These are phyloP conservation scores for Macrocentrus cingulum DNA, from an alignment of 1,140 invertebrate species.

Conservation along the genomic window DNA sequence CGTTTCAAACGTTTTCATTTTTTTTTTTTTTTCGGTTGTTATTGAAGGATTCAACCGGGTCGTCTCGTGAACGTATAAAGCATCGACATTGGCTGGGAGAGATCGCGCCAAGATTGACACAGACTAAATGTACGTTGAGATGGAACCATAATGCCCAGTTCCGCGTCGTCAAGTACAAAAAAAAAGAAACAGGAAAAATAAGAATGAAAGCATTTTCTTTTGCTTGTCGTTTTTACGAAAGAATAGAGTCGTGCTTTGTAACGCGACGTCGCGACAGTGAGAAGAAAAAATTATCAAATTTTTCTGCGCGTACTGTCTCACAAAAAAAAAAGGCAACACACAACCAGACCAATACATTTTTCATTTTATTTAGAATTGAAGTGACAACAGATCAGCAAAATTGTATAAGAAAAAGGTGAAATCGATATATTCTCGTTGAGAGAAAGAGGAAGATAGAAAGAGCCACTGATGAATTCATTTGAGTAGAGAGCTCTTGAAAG, in stretches of 20 bases:
- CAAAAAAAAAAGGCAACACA: too few relatives aligned
- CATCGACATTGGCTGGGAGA: not conserved
- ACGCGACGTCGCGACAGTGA: constrained; percentile 7
- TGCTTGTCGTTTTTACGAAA: not conserved
- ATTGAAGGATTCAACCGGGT: not conserved
- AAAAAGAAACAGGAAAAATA: not conserved
- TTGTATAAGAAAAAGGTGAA: not conserved
- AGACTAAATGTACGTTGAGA: constrained; percentile 17
- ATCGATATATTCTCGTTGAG: not conserved
- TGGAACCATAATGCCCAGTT: not conserved
- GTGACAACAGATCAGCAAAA: not conserved
- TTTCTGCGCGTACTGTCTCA: too few relatives aligned
- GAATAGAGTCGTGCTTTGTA: constrained; percentile 7
- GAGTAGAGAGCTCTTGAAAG: too few relatives aligned
- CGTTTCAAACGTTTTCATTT: too few relatives aligned
- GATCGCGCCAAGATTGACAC: constrained; percentile 17
- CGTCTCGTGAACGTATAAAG: not conserved
- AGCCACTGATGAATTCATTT: not conserved
- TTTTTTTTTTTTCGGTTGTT: not conserved
- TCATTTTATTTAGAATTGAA: too few relatives aligned
- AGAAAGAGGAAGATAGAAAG: too few relatives aligned
- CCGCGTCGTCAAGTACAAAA: constrained; percentile 11
- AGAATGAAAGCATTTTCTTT: not conserved
- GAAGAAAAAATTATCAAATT: constrained; percentile 5
- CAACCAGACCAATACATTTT: too few relatives aligned